Conservation (phyloP, 92 coral and sea anemone genomes). For the Plumapathes pennacea region DNA sequence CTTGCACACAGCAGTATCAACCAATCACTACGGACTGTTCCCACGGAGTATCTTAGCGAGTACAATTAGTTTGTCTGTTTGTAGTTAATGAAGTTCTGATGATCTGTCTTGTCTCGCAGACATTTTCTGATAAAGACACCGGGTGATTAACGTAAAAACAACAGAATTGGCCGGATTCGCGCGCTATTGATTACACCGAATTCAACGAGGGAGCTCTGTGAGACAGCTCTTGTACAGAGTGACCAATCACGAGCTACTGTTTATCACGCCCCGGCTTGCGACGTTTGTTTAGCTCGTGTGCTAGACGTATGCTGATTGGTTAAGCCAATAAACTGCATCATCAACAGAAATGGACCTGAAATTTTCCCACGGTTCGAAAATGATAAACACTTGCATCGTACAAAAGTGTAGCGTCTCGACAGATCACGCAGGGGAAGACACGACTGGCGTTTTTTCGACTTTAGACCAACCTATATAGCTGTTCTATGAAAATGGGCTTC, state of each 20-base stretch:
- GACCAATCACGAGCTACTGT: conserved; percentile 51
- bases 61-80: conserved; percentile 64
- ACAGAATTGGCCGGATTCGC: conserved; percentile 14
- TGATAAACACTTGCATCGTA: conserved; percentile 22
- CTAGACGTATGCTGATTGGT: conserved; percentile 49
- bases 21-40: conserved; percentile 72
- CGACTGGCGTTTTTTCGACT: background rate
- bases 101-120: conserved; percentile 21
- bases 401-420: no score
- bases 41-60: conserved; percentile 70
- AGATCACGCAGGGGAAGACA: background rate
- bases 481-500: conserved; percentile 49
- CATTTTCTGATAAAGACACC: conserved; percentile 17
- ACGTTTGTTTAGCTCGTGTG: conserved; percentile 33
- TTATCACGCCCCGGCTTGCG: conserved; percentile 61
- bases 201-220: conserved; percentile 6
- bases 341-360: conserved; percentile 25
- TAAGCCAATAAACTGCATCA: conserved; percentile 10
- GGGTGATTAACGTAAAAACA: conserved; percentile 44
- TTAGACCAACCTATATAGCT: background rate
- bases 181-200: conserved; percentile 5
- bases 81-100: conserved; percentile 46
- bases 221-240: background rate
- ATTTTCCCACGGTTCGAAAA: conserved; percentile 73
- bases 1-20: conserved; percentile 7